These are phyloP conservation scores for Clarias fuscus DNA, from an alignment of 2,797 vertebrate genomes.

Conservation along the genomic window DNA sequence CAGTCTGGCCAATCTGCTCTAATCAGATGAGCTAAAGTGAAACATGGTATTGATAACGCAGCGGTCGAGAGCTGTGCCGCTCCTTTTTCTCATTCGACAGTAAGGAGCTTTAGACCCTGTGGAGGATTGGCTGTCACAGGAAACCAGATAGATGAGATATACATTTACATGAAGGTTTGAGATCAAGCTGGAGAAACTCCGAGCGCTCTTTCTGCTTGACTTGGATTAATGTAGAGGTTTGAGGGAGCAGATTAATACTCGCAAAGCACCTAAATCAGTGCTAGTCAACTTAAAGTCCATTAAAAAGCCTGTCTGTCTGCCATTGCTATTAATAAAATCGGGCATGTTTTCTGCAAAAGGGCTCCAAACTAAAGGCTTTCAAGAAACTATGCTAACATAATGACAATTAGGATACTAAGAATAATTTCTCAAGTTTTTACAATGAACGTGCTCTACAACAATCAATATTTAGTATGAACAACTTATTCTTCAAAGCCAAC, in stretches of 20 bases:
- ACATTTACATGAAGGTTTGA: conserved; percentile 8
- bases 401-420: no score
- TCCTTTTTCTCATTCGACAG: conserved; percentile 25
- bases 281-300: neutral
- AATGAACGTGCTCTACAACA: neutral
- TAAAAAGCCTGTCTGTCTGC: neutral
- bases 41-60: conserved; percentile 44
- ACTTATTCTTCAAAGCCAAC: no score
- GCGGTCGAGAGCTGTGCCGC: conserved; percentile 26
- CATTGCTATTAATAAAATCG: neutral
- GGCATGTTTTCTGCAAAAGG: neutral
- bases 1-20: conserved; percentile 28
- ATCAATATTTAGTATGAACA: neutral
- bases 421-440: no score
- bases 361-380: neutral
- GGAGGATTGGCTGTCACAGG: conserved; percentile 10
- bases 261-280: neutral
- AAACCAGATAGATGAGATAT: conserved; percentile 10
- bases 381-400: neutral
- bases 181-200: conserved; percentile 16
- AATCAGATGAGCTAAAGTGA: conserved; percentile 42
- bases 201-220: neutral
- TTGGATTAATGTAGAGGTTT: conserved; percentile 1
- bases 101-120: conserved; percentile 14
- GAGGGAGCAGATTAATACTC: neutral